A percentile compares a stretch with the other conserved stretches of the same genome.
Conservation (phyloP, 2,797 vertebrate genomes). For the Pseudomugil tenellus region DNA sequence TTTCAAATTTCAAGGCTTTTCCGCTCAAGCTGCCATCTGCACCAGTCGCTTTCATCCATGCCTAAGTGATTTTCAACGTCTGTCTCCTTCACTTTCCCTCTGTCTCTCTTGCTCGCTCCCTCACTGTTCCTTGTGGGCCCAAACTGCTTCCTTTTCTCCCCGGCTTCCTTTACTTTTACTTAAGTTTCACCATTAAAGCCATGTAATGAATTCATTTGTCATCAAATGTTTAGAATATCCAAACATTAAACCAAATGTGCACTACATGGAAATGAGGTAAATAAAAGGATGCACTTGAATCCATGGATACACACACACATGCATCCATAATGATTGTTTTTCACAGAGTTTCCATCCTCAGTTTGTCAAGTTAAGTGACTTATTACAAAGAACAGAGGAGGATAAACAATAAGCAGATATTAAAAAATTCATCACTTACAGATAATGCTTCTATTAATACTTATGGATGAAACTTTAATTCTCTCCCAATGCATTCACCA, state of each 20-base stretch:
- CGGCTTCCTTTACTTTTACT: conserved; percentile 1
- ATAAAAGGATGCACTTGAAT: not conserved
- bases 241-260: conserved; percentile 19
- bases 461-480: not conserved
- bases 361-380: not conserved
- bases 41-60: conserved; percentile 69
- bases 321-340: not conserved
- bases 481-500: not conserved
- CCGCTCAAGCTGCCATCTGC: conserved; percentile 66
- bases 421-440: conserved; percentile 15
- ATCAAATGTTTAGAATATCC: conserved; percentile 6
- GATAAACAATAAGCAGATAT: not conserved
- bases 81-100: conserved; percentile 58
- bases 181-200: conserved; percentile 9
- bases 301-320: conserved; percentile 2
- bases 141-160: conserved; percentile 34
- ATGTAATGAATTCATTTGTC: conserved; percentile 16
- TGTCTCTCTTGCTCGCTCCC: conserved; percentile 18
- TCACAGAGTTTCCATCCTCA: not conserved
- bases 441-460: not conserved
- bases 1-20: conserved; percentile 77
- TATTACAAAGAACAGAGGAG: conserved; percentile 17
- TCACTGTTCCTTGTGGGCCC: conserved; percentile 21
- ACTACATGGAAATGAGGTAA: conserved; percentile 1
- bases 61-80: conserved; percentile 70